These are phyloP conservation scores for Lampropteryx suffumata DNA, from an alignment of 2,888 invertebrate species.

Conservation along the genomic window DNA sequence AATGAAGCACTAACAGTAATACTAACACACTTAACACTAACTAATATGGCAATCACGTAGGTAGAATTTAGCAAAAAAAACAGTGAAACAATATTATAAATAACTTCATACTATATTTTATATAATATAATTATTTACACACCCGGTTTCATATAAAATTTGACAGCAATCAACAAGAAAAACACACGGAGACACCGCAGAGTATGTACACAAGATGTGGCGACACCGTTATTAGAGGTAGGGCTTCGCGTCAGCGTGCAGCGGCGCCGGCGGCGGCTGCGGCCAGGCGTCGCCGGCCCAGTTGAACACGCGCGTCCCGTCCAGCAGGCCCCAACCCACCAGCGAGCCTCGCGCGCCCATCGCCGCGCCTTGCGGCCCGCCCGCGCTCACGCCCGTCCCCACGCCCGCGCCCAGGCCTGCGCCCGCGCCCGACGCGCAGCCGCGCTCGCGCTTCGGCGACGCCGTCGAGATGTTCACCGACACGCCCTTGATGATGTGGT, in stretches of 20 bases:
- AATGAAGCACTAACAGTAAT: too few species aligned
- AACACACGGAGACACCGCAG: conserved; percentile 20
- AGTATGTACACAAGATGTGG: conserved; percentile 34
- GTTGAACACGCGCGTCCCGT: conserved; percentile 52
- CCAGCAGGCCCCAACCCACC: conserved; percentile 64
- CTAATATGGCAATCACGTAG: too few species aligned
- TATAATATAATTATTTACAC: conserved; percentile 66
- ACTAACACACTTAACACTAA: too few species aligned
- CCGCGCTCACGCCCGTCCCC: conserved; percentile 32
- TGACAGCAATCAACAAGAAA: conserved; percentile 66
- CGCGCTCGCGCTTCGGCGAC: conserved; percentile 88
- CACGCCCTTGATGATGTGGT: conserved; percentile 92
- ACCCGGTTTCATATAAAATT: conserved; percentile 72
- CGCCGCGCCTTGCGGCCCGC: conserved; percentile 22
- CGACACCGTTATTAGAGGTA: conserved; percentile 77
- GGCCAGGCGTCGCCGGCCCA: conserved; percentile 55
- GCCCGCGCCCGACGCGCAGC: conserved; percentile 36
- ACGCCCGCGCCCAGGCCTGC: conserved; percentile 21
- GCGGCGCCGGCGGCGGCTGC: conserved; percentile 38
- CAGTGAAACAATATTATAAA: conserved; percentile 13
- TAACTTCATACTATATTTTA: conserved; percentile 51
- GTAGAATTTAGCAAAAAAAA: too few species aligned
- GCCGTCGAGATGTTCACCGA: conserved; percentile 94
- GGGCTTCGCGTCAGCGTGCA: conserved; percentile 61
- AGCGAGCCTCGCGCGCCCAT: conserved; percentile 38